Base-by-base conservation (phyloP, 1,140 invertebrate genomes). In the Drosophila pandora region DNA sequence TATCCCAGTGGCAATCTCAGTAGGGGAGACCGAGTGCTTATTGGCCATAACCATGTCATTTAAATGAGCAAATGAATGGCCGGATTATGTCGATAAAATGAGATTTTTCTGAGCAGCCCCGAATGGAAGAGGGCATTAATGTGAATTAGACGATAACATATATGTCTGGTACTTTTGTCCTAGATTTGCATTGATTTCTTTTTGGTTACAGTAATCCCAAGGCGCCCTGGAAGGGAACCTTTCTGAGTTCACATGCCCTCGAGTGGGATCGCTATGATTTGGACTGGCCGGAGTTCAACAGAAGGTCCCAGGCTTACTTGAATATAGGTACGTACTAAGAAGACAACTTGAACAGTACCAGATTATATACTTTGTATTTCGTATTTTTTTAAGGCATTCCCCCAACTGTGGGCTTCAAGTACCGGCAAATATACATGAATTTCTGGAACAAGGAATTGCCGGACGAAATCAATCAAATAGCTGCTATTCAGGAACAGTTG, bases 281-380 rank as follows among this genome's bases (percentile, higher is more conserved):
- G 7, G 94, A 96, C 43, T 97, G 97, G 97, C 96, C 96, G 0
- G 94, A 95, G 56, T 98, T 96, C 76, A 95, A 96, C 76, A 91
- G 93, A 2, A 92, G 93, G 1, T 94, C 95, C 68, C 95, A 96
- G 83, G 94, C 94, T 12, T 97, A 96, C 92, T 92, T 97, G 22
- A 94, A 95, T 92, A 92, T 97, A 47, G 95, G 96, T 97, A 93
- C 94, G 93, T 90, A n/a, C n/a, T n/a, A n/a, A n/a, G n/a, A n/a
- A 22, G 7, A 0, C 23, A 2, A 1, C 43, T 22, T 10, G 23
- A 10, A 22, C 8, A 9, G 3, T 3, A 7, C 43, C 22, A 10
- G 0, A 4, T 0, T 9, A 6, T 23, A 17, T 3, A 12, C 2
- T 9, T 22, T 4, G 23, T 2, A 4, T 10, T 9, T 22, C 22